Evolutionary conservation across 2,888 invertebrate genomes (phyloP).

Genomic region (Uropetala carovei): DNA sequence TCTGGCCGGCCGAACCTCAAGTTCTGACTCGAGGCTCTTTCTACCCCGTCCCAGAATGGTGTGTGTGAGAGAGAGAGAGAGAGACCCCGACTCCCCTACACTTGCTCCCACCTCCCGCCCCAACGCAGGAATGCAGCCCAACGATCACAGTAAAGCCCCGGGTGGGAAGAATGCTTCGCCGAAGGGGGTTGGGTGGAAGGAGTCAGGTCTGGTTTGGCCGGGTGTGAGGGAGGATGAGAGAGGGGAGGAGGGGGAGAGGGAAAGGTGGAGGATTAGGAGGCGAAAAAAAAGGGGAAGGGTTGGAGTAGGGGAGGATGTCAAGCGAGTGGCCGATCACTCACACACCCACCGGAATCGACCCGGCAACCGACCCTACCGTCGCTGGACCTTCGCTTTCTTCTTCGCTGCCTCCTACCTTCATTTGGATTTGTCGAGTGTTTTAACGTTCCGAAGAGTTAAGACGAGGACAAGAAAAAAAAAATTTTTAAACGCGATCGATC

Average conservation of each 20-base stretch:
- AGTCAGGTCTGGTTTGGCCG: not conserved
- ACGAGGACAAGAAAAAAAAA: no score
- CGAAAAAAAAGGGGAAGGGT: not conserved
- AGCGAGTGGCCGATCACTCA: constrained; percentile 1
- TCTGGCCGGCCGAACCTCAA: not conserved
- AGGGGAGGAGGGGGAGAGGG: not conserved
- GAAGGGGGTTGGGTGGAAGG: not conserved
- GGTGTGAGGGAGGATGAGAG: not conserved
- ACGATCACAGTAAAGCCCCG: constrained; percentile 28
- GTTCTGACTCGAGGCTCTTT: not conserved
- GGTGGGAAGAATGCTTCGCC: constrained; percentile 24
- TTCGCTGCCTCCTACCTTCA: not conserved
- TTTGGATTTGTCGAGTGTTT: not conserved
- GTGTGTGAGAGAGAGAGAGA: no score
- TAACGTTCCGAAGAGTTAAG: not conserved
- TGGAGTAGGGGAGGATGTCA: constrained; percentile 19
- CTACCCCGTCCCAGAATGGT: not conserved
- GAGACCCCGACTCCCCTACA: not conserved
- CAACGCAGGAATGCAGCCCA: constrained; percentile 11
- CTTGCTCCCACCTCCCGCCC: not conserved
- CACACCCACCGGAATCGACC: constrained; percentile 27
- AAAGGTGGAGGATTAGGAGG: not conserved
- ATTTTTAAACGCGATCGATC: no score
- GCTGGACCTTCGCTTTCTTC: not conserved
- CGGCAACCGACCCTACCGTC: not conserved